Percentiles rank a stretch among this genome's conserved stretches.
phyloP scores from a whole-genome alignment of 2,797 vertebrate species.

The Melanotaenia maccullochi region DNA sequence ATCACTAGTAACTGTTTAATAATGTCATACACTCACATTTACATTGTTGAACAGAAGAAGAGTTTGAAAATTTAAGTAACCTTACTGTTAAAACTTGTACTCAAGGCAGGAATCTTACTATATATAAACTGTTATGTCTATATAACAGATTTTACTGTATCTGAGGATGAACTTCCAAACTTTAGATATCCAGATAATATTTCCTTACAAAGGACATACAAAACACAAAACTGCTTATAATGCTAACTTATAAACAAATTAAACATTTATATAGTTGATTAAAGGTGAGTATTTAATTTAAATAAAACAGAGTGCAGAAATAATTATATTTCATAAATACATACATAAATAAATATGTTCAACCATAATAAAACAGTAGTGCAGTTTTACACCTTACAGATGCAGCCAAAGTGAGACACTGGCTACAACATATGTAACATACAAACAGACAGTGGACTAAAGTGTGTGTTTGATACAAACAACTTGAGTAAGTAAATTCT shows the following conservation, averaged over 20 bases:
- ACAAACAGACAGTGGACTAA: conserved; percentile 29
- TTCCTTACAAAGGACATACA: background rate
- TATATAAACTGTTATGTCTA: background rate
- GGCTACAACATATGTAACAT: background rate
- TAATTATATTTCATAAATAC: conserved; percentile 25
- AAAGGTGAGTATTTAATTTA: background rate
- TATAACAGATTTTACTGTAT: background rate
- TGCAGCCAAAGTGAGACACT: background rate
- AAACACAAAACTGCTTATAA: background rate
- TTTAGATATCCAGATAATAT: too few species aligned
- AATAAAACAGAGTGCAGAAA: background rate
- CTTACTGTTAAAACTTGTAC: background rate
- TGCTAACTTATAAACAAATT: background rate
- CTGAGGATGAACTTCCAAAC: background rate
- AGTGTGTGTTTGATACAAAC: conserved; percentile 72
- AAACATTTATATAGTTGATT: background rate
- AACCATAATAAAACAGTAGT: background rate
- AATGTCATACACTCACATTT: background rate
- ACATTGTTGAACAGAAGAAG: background rate
- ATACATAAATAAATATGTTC: conserved; percentile 30
- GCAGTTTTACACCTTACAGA: background rate
- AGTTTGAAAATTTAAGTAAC: background rate
- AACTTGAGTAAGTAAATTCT: background rate
- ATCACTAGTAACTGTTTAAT: background rate
- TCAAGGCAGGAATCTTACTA: background rate